These are phyloP conservation scores for Manduca sexta DNA, from an alignment of 1,140 invertebrate genomes.

Conservation along the genomic window DNA sequence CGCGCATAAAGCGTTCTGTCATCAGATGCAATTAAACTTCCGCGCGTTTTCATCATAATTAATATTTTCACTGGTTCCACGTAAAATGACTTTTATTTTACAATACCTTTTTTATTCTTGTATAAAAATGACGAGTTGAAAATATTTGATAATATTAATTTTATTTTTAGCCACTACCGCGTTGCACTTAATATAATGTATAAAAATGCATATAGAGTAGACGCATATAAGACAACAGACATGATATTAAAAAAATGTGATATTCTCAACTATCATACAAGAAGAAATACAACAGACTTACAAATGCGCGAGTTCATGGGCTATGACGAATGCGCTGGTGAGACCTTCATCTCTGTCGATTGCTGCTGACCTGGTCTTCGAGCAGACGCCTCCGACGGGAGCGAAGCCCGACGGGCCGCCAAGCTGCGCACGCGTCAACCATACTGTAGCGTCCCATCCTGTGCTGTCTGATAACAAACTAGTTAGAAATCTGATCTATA, in stretches of 20 bases:
- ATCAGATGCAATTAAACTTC: slow-evolving; percentile 4
- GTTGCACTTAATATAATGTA: too few relatives aligned
- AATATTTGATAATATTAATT: too few relatives aligned
- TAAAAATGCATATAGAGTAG: too few relatives aligned
- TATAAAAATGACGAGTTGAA: too few relatives aligned
- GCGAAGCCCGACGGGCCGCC: slow-evolving; percentile 88
- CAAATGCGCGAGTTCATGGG: slow-evolving; percentile 88
- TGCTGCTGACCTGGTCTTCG: slow-evolving; percentile 81
- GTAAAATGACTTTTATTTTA: too few relatives aligned
- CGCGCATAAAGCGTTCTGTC: slow-evolving; percentile 1
- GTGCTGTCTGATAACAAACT: slow-evolving; percentile 47
- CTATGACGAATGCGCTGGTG: slow-evolving; percentile 86
- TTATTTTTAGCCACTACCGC: too few relatives aligned
- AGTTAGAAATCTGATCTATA: too few relatives aligned
- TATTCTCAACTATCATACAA: not conserved
- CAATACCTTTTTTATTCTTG: too few relatives aligned
- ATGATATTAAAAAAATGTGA: not conserved
- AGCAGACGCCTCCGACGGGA: slow-evolving; percentile 84
- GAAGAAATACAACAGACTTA: slow-evolving; percentile 62
- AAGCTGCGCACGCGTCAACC: slow-evolving; percentile 81
- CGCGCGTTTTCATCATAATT: not conserved
- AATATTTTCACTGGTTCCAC: too few relatives aligned
- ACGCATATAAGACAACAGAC: too few relatives aligned
- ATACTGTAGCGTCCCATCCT: slow-evolving; percentile 81
- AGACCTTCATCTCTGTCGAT: slow-evolving; percentile 86